Percentiles rank a stretch among this genome's conserved stretches.
Evolutionary conservation across 2,888 invertebrate genomes (phyloP).

Genomic region (Notodonta ziczac): DNA sequence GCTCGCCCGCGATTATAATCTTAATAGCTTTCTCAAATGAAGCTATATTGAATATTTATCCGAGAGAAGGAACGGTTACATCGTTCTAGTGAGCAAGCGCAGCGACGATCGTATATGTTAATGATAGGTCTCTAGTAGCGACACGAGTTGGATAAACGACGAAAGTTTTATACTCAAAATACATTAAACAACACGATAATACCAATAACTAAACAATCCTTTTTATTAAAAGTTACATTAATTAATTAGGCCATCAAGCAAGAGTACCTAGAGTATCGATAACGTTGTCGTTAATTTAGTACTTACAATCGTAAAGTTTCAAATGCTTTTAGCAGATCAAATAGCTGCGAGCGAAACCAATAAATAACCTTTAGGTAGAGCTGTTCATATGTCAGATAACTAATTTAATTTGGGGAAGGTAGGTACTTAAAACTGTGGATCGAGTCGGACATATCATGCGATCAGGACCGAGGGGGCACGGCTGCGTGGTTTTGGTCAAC

Average conservation of each 20-base stretch:
- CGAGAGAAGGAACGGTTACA: constrained; percentile 17
- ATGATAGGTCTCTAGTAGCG: background rate
- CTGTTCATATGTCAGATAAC: constrained; percentile 51
- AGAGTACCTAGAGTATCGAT: too few species aligned
- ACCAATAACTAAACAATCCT: background rate
- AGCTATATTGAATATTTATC: constrained; percentile 66
- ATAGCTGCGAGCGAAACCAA: constrained; percentile 40
- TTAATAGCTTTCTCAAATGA: constrained; percentile 67
- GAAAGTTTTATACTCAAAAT: constrained; percentile 6
- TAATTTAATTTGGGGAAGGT: constrained; percentile 69
- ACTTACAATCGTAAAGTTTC: constrained; percentile 32
- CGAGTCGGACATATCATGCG: constrained; percentile 43
- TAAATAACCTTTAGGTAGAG: constrained; percentile 38
- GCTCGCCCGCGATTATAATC: constrained; percentile 61
- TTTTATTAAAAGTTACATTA: too few species aligned
- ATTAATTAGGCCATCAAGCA: too few species aligned
- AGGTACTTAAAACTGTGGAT: constrained; percentile 55
- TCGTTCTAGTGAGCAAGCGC: constrained; percentile 7
- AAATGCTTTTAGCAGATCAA: constrained; percentile 52
- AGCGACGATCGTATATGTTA: background rate
- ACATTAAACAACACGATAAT: background rate
- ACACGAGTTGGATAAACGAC: background rate
- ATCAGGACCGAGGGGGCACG: constrained; percentile 25
- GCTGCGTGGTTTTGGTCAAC: constrained; percentile 56
- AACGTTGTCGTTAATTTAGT: background rate